phyloP scores from a whole-genome alignment of 2,113 vertebrate species.

The Sus scrofa region T2T-Sscrofa CM000812.6:100314001-100314500 shows the following conservation, averaged over 20 bases:
- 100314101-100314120: slow-evolving; percentile 36
- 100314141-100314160: slow-evolving; percentile 57
- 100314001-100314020: neutral
- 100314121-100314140: slow-evolving; percentile 65
- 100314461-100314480: no score
- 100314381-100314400: no score
- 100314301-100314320: slow-evolving; percentile 74
- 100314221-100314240: slow-evolving; percentile 77
- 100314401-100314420: no score
- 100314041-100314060: neutral
- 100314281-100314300: slow-evolving; percentile 81
- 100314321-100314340: slow-evolving; percentile 67
- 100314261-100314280: slow-evolving; percentile 76
- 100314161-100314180: slow-evolving; percentile 79
- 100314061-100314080: neutral
- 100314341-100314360: slow-evolving; percentile 75
- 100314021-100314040: neutral
- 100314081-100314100: neutral
- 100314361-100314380: no score
- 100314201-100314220: slow-evolving; percentile 80
- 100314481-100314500: no score
- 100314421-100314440: no score
- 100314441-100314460: no score
- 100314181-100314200: slow-evolving; percentile 82
- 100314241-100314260: slow-evolving; percentile 79